A percentile compares a stretch with the other conserved stretches of the same genome.
Conservation (phyloP, 2,888 invertebrate genomes). For the Leptothorax acervorum region DNA sequence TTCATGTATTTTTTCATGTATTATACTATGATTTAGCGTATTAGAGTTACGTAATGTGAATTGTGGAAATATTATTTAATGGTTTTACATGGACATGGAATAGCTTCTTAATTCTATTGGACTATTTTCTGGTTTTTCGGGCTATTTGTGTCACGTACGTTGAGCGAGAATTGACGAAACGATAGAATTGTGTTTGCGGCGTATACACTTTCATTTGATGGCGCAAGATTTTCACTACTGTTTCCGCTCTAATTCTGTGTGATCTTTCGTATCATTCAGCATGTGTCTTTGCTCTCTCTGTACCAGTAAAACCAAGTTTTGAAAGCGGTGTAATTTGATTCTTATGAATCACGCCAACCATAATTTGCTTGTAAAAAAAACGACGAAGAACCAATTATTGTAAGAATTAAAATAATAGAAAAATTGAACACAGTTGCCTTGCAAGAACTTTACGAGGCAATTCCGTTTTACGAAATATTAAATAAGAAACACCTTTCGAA, state of each 20-base stretch:
- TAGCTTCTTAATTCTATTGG: neutral
- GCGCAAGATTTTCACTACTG: conserved; percentile 51
- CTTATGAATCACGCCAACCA: neutral
- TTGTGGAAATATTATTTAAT: neutral
- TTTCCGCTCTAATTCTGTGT: conserved; percentile 59
- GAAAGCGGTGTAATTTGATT: neutral
- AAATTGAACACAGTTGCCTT: neutral
- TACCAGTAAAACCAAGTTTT: neutral
- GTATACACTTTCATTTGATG: conserved; percentile 39
- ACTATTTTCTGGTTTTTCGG: neutral
- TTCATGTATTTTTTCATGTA: neutral
- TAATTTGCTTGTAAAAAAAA: neutral
- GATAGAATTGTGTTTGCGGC: conserved; percentile 34
- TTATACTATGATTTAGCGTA: neutral
- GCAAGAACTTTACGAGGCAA: neutral
- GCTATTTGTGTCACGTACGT: conserved; percentile 20
- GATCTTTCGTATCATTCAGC: neutral
- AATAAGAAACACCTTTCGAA: neutral
- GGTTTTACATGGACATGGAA: neutral
- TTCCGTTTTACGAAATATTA: neutral
- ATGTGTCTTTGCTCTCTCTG: neutral
- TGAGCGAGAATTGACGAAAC: conserved; percentile 30
- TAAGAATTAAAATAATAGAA: neutral
- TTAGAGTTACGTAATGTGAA: neutral
- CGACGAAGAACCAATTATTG: neutral